A percentile compares a stretch with the other conserved stretches of the same genome.
phyloP scores from a whole-genome alignment of 2,888 invertebrate species.

The Dyspetes luteomarginatus region DNA sequence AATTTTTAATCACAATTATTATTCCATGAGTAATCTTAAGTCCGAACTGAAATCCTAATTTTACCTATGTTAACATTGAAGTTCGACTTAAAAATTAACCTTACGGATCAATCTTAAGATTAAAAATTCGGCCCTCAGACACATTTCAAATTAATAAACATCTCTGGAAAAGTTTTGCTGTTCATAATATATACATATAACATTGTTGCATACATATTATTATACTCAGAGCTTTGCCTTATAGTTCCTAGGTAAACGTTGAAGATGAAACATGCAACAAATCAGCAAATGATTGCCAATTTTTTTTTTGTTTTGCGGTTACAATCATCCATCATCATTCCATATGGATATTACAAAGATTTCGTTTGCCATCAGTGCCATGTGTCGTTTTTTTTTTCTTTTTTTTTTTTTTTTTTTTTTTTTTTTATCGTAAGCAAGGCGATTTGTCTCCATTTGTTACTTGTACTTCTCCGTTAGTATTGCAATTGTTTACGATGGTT shows the following conservation, averaged over 20 bases:
- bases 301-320: constrained; percentile 8
- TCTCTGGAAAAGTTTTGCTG: constrained; percentile 16
- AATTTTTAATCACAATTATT: no score
- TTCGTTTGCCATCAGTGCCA: constrained; percentile 29
- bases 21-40: no score
- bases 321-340: background rate
- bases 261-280: constrained; percentile 55
- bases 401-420: background rate
- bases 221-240: constrained; percentile 18
- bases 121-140: no score
- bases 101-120: no score
- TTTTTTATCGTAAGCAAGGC: constrained; percentile 23
- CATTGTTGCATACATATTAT: constrained; percentile 34
- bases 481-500: constrained; percentile 32
- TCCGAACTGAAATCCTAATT: no score
- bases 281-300: constrained; percentile 49
- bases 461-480: constrained; percentile 39
- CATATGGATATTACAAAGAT: constrained; percentile 9
- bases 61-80: no score
- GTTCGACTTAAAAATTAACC: no score
- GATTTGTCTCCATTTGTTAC: constrained; percentile 38
- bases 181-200: constrained; percentile 37
- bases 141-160: constrained; percentile 1
- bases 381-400: background rate
- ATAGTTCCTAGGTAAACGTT: constrained; percentile 53